phyloP scores from a whole-genome alignment of 1,140 invertebrate species.

The Pinna nobilis region DNA sequence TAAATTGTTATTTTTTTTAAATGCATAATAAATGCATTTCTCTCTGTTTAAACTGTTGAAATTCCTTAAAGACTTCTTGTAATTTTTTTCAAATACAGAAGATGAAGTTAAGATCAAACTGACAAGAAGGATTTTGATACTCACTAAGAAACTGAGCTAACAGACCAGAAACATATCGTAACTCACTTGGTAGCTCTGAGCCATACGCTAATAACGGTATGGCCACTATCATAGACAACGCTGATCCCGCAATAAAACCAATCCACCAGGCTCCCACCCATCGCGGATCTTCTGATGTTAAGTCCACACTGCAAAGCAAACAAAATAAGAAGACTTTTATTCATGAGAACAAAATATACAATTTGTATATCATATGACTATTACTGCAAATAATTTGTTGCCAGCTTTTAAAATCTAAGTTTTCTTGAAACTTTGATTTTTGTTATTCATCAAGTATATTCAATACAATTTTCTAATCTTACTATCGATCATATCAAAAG shows the following conservation, averaged over 20 bases:
- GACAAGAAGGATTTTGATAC: background rate
- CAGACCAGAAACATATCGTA: background rate
- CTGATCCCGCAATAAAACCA: slow-evolving; percentile 88
- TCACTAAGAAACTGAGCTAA: too few species aligned
- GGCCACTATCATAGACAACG: slow-evolving; percentile 87
- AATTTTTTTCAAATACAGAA: slow-evolving; percentile 82
- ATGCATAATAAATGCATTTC: too few species aligned
- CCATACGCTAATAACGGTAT: slow-evolving; percentile 93
- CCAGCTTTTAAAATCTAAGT: too few species aligned
- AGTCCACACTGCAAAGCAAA: slow-evolving; percentile 81
- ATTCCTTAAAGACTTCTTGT: slow-evolving; percentile 88
- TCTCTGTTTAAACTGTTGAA: too few species aligned
- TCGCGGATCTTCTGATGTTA: slow-evolving; percentile 84
- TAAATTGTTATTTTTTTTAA: too few species aligned
- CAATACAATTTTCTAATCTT: too few species aligned
- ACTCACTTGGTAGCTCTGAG: slow-evolving; percentile 77
- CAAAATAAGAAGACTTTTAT: slow-evolving; percentile 2
- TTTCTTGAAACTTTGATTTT: too few species aligned
- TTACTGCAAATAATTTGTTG: too few species aligned
- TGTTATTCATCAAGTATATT: too few species aligned
- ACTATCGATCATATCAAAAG: too few species aligned
- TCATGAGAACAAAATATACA: slow-evolving; percentile 61
- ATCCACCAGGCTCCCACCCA: slow-evolving; percentile 98
- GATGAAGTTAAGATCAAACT: background rate
- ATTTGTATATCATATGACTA: too few species aligned